Conservation (phyloP, 2,113 vertebrate genomes). For the Calyptommatus sinebrachiatus region DNA sequence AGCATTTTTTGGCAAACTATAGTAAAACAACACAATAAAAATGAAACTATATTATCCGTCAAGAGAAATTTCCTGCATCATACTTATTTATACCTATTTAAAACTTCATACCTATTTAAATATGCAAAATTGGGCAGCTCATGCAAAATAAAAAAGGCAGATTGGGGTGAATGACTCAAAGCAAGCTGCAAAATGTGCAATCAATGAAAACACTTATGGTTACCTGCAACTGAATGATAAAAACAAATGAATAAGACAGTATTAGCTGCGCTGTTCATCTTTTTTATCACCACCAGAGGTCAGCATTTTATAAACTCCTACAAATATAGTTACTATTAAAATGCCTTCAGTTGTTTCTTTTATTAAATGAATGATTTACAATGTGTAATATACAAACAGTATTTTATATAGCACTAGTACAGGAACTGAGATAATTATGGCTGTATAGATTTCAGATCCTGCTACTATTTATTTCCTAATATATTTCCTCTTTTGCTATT, state of each 20-base stretch:
- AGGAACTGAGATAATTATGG: not conserved
- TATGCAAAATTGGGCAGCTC: no score
- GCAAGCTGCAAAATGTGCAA: not conserved
- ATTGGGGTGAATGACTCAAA: not conserved
- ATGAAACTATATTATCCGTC: not conserved
- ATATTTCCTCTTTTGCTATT: not conserved
- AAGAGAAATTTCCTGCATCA: not conserved
- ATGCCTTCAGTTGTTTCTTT: not conserved
- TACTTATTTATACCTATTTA: no score
- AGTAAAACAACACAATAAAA: no score
- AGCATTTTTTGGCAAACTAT: not conserved
- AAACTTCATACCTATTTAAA: no score
- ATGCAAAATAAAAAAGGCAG: no score
- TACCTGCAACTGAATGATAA: not conserved
- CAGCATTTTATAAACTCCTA: constrained; percentile 32
- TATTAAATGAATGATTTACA: no score
- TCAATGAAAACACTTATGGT: not conserved
- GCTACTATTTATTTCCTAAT: not conserved
- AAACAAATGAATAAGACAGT: not conserved
- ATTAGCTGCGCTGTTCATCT: not conserved
- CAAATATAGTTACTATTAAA: not conserved
- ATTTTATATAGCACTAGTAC: not conserved
- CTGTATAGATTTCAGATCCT: not conserved
- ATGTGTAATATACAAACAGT: no score
- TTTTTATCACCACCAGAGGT: constrained; percentile 50